These are phyloP conservation scores for Phocoena phocoena DNA, from an alignment of 2,113 vertebrate genomes.

Conservation along the genomic window DNA sequence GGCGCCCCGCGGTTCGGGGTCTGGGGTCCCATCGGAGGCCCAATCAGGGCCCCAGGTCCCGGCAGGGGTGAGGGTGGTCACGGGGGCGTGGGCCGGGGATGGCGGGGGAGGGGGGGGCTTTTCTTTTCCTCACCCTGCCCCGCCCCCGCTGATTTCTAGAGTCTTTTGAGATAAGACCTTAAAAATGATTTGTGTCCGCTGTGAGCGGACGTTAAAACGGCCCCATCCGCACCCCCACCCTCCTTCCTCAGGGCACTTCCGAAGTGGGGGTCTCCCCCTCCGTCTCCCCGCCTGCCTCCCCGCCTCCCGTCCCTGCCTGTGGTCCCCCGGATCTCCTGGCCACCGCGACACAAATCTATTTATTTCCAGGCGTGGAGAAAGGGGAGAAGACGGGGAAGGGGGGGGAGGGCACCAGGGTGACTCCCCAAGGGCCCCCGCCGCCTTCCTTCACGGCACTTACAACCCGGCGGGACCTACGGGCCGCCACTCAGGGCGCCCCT, in stretches of 20 bases:
- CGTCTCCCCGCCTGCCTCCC: background rate
- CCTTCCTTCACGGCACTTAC: slow-evolving; percentile 43
- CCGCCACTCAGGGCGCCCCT: background rate
- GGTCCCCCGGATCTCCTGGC: slow-evolving; percentile 31
- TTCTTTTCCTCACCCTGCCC: background rate
- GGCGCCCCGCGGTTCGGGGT: background rate
- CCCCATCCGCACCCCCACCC: slow-evolving; percentile 48
- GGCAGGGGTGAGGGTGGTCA: background rate
- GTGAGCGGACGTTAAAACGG: slow-evolving; percentile 73
- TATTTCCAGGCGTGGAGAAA: slow-evolving; percentile 57
- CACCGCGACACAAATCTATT: slow-evolving; percentile 49
- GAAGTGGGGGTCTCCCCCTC: slow-evolving; percentile 58
- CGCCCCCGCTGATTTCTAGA: slow-evolving; percentile 39
- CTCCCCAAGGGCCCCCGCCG: background rate
- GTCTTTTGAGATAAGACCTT: slow-evolving; percentile 77
- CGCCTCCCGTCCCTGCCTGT: background rate
- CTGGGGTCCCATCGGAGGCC: background rate
- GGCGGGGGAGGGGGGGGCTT: background rate
- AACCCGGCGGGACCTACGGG: background rate
- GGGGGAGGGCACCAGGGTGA: background rate
- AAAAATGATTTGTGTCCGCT: slow-evolving; percentile 71
- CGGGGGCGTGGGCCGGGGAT: background rate
- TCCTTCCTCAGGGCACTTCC: slow-evolving; percentile 81
- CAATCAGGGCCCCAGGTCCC: background rate
- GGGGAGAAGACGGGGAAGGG: background rate